Evolutionary conservation across 2,113 vertebrate genomes (phyloP), one percentile per base, ranked within the genome.

Genomic region (Corythoichthys intestinalis): DNA sequence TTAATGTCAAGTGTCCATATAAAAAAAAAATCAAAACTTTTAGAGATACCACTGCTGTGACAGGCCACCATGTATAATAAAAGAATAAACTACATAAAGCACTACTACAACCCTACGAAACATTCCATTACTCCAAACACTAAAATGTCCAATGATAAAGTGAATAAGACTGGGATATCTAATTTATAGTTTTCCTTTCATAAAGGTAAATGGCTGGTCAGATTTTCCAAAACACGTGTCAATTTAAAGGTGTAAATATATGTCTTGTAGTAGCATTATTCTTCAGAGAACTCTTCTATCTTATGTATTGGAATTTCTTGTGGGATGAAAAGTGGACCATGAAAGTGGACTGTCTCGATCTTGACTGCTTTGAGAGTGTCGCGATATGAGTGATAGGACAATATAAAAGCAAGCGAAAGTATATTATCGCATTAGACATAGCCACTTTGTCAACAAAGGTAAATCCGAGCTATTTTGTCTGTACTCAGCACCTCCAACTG

Each of bases 401-500:
- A 57, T 53, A 61, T 66, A 65, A 62, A 52, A 44, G 49, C 41
- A 76, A 44, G 56, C 57, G 70, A 80, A 76, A 65, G 71, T 69
- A 73, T 77, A 78, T 83, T 83, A 70, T 73, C 70, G 60, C 70
- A 74, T 78, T 75, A 69, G 75, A 80, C 71, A 71, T 62, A 61
- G 79, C 68, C 60, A 79, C 72, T 78, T 77, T 76, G 81, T 66
- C 71, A 65, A 70, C 65, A 78, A 83, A 71, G 76, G 82, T 75
- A 80, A 76, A 75, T 68, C 76, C 38, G 49, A 73, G 82, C 79
- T 70, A 72, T 65, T 77, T 82, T 83, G 83, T 83, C 80, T 80
- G 80, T 83, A 79, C 81, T 78, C 83, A 82, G 81, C 84, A 72
- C 67, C 82, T 79, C 76, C 73, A 28, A 76, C 80, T 73, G 79